These are phyloP conservation scores for Lymantria dispar DNA, from an alignment of 2,888 invertebrate species.

Conservation along the genomic window DNA sequence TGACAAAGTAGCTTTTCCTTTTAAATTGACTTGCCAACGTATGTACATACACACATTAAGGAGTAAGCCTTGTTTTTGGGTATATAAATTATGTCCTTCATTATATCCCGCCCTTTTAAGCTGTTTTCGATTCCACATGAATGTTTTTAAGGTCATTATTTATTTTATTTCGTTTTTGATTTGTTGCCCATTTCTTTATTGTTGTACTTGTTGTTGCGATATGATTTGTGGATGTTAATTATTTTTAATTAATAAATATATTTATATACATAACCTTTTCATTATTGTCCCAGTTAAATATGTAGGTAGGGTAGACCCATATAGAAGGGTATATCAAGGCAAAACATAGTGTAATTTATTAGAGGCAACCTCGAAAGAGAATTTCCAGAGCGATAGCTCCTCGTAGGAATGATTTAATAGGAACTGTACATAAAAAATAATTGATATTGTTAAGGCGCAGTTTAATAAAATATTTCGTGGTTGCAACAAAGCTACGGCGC, in stretches of 20 bases:
- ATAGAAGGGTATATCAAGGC: no score
- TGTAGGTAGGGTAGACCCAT: no score
- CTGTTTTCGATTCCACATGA: conserved; percentile 23
- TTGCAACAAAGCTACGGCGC: no score
- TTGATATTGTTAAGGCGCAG: no score
- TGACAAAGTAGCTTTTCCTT: conserved; percentile 11
- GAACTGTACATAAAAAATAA: no score
- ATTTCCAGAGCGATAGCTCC: no score
- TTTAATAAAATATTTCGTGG: no score
- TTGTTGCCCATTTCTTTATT: conserved; percentile 47
- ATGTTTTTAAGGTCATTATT: conserved; percentile 17
- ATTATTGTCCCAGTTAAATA: no score
- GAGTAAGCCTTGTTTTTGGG: conserved; percentile 8
- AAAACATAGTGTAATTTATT: no score
- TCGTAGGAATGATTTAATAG: no score
- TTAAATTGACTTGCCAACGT: conserved; percentile 3
- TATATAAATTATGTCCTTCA: conserved; percentile 25
- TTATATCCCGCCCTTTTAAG: conserved; percentile 36
- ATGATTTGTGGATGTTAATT: conserved; percentile 1
- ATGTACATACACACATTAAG: conserved; percentile 9
- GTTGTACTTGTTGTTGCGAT: conserved; percentile 33
- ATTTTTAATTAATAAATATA: neutral
- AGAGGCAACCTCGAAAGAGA: no score
- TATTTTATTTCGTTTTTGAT: conserved; percentile 37
- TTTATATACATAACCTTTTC: no score